Conservation (phyloP, 1,140 invertebrate species). For the Caenorhabditis remanei region DNA sequence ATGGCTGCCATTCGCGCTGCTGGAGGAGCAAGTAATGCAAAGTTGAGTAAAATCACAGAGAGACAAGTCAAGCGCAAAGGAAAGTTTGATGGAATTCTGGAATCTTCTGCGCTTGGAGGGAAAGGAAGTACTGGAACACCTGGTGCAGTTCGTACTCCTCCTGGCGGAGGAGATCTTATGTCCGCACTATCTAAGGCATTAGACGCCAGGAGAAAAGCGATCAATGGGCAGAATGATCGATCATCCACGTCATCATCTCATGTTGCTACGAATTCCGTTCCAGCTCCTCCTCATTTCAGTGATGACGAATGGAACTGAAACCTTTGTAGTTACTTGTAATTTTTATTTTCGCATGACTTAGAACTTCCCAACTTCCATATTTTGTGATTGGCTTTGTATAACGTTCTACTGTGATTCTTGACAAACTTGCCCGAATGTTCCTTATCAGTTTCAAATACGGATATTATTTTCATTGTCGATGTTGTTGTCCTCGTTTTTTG, state of each 20-base stretch:
- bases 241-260: not conserved
- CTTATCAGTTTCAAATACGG: constrained; percentile 34
- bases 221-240: constrained; percentile 33
- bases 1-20: constrained; percentile 61
- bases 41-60: constrained; percentile 32
- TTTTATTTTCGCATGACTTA: not conserved
- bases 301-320: constrained; percentile 59
- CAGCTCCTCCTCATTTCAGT: constrained; percentile 41
- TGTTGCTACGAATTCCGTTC: constrained; percentile 13
- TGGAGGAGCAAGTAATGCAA: constrained; percentile 49
- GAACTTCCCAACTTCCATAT: not conserved
- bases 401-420: not conserved
- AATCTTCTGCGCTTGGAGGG: constrained; percentile 1
- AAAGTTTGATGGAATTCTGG: constrained; percentile 28
- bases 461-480: not conserved
- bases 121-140: not conserved
- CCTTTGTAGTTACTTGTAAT: not conserved
- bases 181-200: constrained; percentile 57
- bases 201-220: constrained; percentile 60
- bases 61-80: not conserved
- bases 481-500: not conserved
- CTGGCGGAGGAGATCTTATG: constrained; percentile 61
- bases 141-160: not conserved
- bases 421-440: not conserved
- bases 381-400: not conserved